A percentile compares a stretch with the other conserved stretches of the same genome.
Conservation (phyloP, 2,113 vertebrate genomes). For the Oxyura jamaicensis region DNA sequence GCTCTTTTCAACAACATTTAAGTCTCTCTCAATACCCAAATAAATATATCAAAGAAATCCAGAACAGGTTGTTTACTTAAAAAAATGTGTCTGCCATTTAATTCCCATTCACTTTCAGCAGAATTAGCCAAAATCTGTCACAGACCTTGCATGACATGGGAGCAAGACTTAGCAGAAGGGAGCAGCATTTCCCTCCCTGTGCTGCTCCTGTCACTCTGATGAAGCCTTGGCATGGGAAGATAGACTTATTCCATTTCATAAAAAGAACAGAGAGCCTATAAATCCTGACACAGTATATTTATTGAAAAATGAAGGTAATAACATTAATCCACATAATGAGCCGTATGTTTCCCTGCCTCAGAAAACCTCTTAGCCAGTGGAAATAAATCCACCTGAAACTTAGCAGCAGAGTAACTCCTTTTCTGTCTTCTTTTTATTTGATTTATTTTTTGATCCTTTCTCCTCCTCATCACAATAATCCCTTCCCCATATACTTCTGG, state of each 20-base stretch:
- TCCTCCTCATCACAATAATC: not conserved
- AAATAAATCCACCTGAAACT: conserved; percentile 8
- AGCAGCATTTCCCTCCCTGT: not conserved
- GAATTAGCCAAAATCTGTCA: not conserved
- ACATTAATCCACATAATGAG: conserved; percentile 18
- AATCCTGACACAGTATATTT: not conserved
- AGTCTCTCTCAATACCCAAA: not conserved
- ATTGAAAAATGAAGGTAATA: not conserved
- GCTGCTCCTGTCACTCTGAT: not conserved
- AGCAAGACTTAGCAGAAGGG: conserved; percentile 1
- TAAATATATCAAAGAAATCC: not conserved
- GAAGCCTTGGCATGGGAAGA: not conserved
- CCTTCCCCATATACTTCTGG: not conserved
- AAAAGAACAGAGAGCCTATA: not conserved
- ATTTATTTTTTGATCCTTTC: not conserved
- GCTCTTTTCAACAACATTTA: not conserved
- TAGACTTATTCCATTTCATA: not conserved
- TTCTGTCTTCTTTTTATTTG: not conserved
- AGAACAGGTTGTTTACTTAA: not conserved
- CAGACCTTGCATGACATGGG: not conserved
- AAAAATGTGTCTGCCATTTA: not conserved
- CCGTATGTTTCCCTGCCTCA: not conserved
- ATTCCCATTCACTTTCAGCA: not conserved
- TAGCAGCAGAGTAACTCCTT: not conserved
- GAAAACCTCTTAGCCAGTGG: not conserved